phyloP scores from a whole-genome alignment of 1,140 invertebrate genomes.

The Drosophila tropicalis region DNA sequence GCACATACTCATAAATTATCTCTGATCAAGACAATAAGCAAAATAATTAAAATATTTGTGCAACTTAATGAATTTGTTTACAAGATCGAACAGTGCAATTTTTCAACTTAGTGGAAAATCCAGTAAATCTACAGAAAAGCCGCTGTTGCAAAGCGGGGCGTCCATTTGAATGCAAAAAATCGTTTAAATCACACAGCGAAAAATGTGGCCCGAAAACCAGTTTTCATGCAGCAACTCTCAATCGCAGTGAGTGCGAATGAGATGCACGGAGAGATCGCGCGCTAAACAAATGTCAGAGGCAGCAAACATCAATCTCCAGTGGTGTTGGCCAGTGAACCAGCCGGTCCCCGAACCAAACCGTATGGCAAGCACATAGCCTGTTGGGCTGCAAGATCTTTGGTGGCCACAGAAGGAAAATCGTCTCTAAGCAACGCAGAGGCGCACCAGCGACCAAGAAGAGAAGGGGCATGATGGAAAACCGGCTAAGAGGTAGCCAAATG shows the following conservation, averaged over 20 bases:
- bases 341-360: slow-evolving; percentile 22
- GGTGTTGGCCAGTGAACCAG: slow-evolving; percentile 40
- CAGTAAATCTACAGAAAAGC: slow-evolving; percentile 58
- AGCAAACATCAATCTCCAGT: slow-evolving; percentile 78
- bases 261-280: slow-evolving; percentile 51
- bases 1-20: background rate
- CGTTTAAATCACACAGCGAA: slow-evolving; percentile 75
- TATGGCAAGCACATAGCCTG: slow-evolving; percentile 40
- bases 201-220: slow-evolving; percentile 65
- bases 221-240: slow-evolving; percentile 30
- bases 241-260: slow-evolving; percentile 46
- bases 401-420: slow-evolving; percentile 78
- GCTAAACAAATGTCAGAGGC: slow-evolving; percentile 81
- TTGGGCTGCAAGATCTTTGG: slow-evolving; percentile 69
- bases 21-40: slow-evolving; percentile 33
- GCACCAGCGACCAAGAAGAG: background rate
- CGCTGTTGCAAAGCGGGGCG: slow-evolving; percentile 37
- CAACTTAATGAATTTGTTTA: slow-evolving; percentile 78
- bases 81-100: slow-evolving; percentile 76
- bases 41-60: slow-evolving; percentile 81
- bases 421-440: slow-evolving; percentile 26
- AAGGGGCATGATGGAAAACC: slow-evolving; percentile 52
- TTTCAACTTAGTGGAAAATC: slow-evolving; percentile 71
- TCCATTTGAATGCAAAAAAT: slow-evolving; percentile 62
- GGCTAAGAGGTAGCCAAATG: slow-evolving; percentile 68